Base-by-base conservation (phyloP, 2,888 invertebrate species). In the Habrosyne pyritoides region DNA sequence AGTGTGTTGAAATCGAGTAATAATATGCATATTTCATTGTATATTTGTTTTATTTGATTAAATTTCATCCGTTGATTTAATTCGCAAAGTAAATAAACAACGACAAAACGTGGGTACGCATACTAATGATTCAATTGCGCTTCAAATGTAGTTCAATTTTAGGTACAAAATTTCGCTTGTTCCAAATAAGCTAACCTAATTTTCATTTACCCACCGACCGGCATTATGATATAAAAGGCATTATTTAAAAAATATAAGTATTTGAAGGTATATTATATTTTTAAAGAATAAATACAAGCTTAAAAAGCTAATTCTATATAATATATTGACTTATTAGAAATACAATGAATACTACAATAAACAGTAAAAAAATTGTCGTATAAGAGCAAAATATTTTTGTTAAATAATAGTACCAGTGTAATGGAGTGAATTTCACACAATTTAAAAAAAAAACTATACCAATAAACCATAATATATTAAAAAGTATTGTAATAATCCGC, bases 61-160 rank as follows among this genome's bases (percentile, higher is more conserved):
- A 14, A 36, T 36, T 42, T 12, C 18, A 42, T 42, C 18, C 18
- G 18, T 42, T 42, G 42, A 42, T 42, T 42, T 42, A 42, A 42
- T 42, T 42, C 1, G 18, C 42, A 42, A 8, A n/a, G 14, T 42
- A 42, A 18, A 42, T 42, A 18, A 18, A 42, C 42, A 42, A 18
- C 42, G n/a, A 42, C 42, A 18, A 42, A 42, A 42, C 42, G 42
- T 42, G 42, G 42, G 42, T 18, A 18, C 42, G 42, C 42, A 42
- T 42, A 42, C 42, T 42, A 42, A 42, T 42, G 18, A 18, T 42
- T 42, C 6, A 42, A 42, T 42, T 42, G 14, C 42, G 42, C 42
- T 18, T 42, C 42, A 18, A 6, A 42, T 42, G 42, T 42, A 42
- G 42, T 42, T 42, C 42, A 42, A 42, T 42, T 24, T 42, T 42